Evolutionary conservation across 2,113 vertebrate species (phyloP).

Genomic region (Loxodonta africana): DNA sequence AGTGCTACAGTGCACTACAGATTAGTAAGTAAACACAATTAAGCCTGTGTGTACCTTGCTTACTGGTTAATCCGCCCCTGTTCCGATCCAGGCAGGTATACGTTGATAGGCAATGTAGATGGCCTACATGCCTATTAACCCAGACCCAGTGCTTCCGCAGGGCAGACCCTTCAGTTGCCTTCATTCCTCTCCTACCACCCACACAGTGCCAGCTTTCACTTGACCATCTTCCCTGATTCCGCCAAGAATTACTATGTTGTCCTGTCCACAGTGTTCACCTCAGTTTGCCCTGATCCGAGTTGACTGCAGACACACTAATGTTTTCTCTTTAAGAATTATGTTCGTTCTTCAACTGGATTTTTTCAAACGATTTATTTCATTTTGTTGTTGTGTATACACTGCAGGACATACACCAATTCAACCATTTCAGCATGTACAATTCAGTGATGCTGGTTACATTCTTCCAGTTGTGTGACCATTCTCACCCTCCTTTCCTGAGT

Average conservation of each 20-base stretch:
- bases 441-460: too few species aligned
- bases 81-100: not conserved
- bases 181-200: not conserved
- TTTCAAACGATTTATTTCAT: not conserved
- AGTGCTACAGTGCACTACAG: too few species aligned
- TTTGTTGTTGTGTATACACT: not conserved
- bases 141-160: not conserved
- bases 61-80: too few species aligned
- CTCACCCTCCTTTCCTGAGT: not conserved
- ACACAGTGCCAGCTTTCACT: not conserved
- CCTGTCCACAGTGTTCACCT: not conserved
- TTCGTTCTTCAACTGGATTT: not conserved
- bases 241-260: not conserved
- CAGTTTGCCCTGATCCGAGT: conserved; percentile 30
- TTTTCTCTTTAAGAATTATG: conserved; percentile 28
- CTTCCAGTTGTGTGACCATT: not conserved
- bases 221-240: not conserved
- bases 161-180: not conserved
- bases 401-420: not conserved
- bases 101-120: not conserved
- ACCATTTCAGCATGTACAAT: too few species aligned
- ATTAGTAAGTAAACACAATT: too few species aligned
- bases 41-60: too few species aligned
- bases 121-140: not conserved
- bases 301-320: not conserved